These are phyloP conservation scores for Probosciger aterrimus DNA, from an alignment of 2,113 vertebrate genomes.

Conservation along the genomic window DNA sequence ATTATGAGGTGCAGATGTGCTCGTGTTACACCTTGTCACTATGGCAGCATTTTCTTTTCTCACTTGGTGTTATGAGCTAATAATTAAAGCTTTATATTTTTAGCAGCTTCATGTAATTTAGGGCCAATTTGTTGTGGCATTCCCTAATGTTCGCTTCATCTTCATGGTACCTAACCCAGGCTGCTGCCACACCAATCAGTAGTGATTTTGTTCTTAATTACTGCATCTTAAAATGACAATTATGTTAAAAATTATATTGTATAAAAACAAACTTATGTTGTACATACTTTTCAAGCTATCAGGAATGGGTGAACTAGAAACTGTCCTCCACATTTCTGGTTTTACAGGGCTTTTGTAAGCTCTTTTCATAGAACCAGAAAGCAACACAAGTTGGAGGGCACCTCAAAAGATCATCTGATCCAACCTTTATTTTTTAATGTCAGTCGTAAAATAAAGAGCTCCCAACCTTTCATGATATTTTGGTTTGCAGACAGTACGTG, in stretches of 20 bases:
- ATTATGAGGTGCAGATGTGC: background rate
- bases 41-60: conserved; percentile 12
- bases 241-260: background rate
- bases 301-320: background rate
- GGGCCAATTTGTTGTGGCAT: background rate
- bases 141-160: background rate
- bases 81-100: conserved; percentile 43
- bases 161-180: background rate
- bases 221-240: background rate
- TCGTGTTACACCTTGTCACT: background rate
- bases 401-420: background rate
- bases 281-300: background rate
- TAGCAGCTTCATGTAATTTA: conserved; percentile 13
- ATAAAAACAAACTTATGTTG: background rate
- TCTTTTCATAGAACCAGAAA: background rate
- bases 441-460: background rate
- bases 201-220: conserved; percentile 1
- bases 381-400: background rate
- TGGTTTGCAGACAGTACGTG: background rate
- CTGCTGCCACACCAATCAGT: background rate
- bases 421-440: background rate
- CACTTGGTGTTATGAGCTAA: conserved; percentile 6
- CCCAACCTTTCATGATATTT: rapidly evolving
- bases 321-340: background rate
- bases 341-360: background rate